Evolutionary conservation across 2,888 invertebrate genomes (phyloP), one percentile per base, ranked within the genome.

Genomic region (Malacosoma neustria): DNA sequence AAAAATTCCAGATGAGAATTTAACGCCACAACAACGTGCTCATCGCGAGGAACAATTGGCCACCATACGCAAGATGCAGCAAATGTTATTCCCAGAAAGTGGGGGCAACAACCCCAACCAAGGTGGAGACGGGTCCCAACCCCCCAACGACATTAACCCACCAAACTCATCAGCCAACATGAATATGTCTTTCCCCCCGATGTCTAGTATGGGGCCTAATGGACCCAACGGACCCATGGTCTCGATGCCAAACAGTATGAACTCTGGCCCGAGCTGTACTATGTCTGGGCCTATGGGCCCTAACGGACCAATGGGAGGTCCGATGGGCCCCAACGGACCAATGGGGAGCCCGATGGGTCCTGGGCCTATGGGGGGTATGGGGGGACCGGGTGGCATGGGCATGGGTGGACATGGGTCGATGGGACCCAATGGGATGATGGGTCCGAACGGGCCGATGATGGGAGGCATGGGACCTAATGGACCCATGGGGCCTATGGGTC

Each of bases 1-100:
- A 33, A 96, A 97, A 89, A 94, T 97, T 62, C 96, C 96, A 53
- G 96, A 96, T 79, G 98, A 98, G 81, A 97, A 97, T 79, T 87
- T 98, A 55, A 98, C 98, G 37, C 97, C 98, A 29, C 96, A 98
- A 70, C 98, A 98, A 72, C 89, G 96, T 38, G 95, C 96, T 46
- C 96, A 97, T 69, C 89, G 98, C 42, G 97, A 97, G 75, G 96
- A 96, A 61, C 95, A 97, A 61, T 84, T 98, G 35, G 97, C 97
- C 3, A 96, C 94, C 42, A 89, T 98, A 38, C 84, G 93, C 45
- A 96, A 97, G 86, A 95, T 98, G 92, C 94, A 97, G 57, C 94
- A 96, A 70, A 92, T 96, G 88, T 77, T 98, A 38, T 96, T 96
- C 80, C 96, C 96, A 0, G 96, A 96, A 62, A 91, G 91, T 37